These are phyloP conservation scores for Hanleya hanleyi DNA, from an alignment of 2,888 invertebrate genomes.

Conservation along the genomic window DNA sequence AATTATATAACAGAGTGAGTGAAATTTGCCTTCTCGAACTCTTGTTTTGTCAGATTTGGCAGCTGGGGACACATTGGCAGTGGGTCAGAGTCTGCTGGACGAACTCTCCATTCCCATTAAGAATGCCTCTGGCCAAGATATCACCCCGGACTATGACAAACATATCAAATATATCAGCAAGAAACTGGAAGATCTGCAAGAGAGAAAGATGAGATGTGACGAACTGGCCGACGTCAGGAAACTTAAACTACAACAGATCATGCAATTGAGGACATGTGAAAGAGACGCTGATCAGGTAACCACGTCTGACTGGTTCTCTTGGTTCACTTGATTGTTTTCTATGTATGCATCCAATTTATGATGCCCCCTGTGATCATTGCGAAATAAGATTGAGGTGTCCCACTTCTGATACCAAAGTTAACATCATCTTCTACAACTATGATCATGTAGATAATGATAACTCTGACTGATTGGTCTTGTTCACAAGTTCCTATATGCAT, in stretches of 20 bases:
- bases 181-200: conserved; percentile 81
- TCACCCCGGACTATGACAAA: conserved; percentile 76
- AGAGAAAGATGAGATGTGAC: conserved; percentile 79
- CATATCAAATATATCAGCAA: conserved; percentile 83
- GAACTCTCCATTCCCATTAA: conserved; percentile 86
- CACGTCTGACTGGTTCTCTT: no score
- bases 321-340: no score
- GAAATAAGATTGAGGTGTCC: no score
- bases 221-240: conserved; percentile 85
- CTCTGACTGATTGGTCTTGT: no score
- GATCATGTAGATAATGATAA: no score
- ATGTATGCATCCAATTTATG: no score
- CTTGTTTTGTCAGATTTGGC: conserved; percentile 80
- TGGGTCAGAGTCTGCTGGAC: conserved; percentile 85
- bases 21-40: no score
- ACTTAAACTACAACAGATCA: conserved; percentile 84
- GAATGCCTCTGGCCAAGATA: conserved; percentile 82
- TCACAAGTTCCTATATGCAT: no score
- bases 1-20: no score
- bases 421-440: no score
- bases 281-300: conserved; percentile 83
- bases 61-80: conserved; percentile 81
- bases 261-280: conserved; percentile 85
- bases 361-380: no score
- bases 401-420: no score